Evolutionary conservation across 2,888 invertebrate species (phyloP).

Genomic region (Axea sp.): DNA sequence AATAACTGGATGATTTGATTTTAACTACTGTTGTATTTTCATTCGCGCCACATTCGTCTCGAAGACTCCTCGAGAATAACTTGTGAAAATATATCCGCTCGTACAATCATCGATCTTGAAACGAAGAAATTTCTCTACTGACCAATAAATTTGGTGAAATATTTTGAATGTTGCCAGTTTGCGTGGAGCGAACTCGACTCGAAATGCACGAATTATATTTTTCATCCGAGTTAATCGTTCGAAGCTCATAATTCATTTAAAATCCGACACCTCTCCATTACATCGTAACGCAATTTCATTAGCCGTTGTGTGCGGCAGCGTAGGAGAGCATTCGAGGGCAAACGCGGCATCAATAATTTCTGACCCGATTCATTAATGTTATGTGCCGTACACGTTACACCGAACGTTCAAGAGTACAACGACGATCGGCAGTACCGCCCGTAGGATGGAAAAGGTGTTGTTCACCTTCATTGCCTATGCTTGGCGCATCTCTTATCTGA

Average conservation of each 20-base stretch:
- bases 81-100: too few species aligned
- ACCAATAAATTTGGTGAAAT: slow-evolving; percentile 35
- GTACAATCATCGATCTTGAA: too few species aligned
- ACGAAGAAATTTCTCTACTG: slow-evolving; percentile 6
- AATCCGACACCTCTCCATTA: slow-evolving; percentile 51
- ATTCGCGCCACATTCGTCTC: too few species aligned
- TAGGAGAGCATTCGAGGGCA: slow-evolving; percentile 57
- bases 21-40: too few species aligned
- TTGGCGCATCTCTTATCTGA: slow-evolving; percentile 72
- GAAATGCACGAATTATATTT: slow-evolving; percentile 36
- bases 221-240: slow-evolving; percentile 59
- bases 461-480: slow-evolving; percentile 70
- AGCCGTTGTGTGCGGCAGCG: slow-evolving; percentile 47
- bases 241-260: slow-evolving; percentile 63
- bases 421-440: slow-evolving; percentile 64
- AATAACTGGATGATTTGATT: too few species aligned
- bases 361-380: slow-evolving; percentile 63
- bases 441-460: slow-evolving; percentile 68
- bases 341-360: slow-evolving; percentile 61
- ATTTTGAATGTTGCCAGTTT: slow-evolving; percentile 13
- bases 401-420: slow-evolving; percentile 47
- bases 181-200: slow-evolving; percentile 1
- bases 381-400: slow-evolving; percentile 48
- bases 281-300: slow-evolving; percentile 57
- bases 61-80: too few species aligned